Evolutionary conservation across 2,797 vertebrate species (phyloP).

Genomic region (Danio choprae): DNA sequence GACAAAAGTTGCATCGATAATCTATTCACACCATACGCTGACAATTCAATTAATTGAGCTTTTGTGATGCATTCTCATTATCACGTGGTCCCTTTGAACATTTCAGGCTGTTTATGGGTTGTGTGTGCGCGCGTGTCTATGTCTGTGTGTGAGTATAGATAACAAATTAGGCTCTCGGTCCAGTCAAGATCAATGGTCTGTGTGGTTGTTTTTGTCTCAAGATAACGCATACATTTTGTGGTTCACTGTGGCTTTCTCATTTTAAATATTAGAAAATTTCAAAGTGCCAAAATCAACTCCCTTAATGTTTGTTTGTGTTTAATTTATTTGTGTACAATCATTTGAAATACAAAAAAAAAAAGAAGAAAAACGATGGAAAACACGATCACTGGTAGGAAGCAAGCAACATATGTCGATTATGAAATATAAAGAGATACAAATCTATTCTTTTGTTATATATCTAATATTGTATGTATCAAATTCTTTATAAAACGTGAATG

Average conservation of each 20-base stretch:
- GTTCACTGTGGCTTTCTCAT: conserved; percentile 23
- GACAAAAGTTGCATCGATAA: background rate
- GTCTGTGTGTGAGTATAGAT: background rate
- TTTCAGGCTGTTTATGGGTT: conserved; percentile 28
- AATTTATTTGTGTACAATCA: conserved; percentile 69
- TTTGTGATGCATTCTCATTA: conserved; percentile 28
- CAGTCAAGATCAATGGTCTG: conserved; percentile 15
- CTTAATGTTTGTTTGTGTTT: conserved; percentile 50
- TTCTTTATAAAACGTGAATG: conserved; percentile 86
- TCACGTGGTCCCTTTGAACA: background rate
- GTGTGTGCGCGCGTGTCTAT: conserved; percentile 14
- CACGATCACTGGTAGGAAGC: conserved; percentile 69
- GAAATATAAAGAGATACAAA: conserved; percentile 72
- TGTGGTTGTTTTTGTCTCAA: conserved; percentile 34
- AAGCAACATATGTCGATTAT: conserved; percentile 69
- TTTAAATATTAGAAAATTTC: conserved; percentile 49
- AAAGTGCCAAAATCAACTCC: conserved; percentile 41
- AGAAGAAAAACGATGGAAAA: conserved; percentile 62
- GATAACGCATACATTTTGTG: conserved; percentile 15
- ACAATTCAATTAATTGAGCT: conserved; percentile 22
- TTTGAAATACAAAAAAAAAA: conserved; percentile 61
- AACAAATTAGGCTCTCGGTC: conserved; percentile 25
- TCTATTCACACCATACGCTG: conserved; percentile 6
- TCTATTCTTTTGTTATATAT: conserved; percentile 86
- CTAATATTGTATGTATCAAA: conserved; percentile 86